Conservation (phyloP, 2,797 vertebrate species). For the Tauraco hartlaubi region DNA sequence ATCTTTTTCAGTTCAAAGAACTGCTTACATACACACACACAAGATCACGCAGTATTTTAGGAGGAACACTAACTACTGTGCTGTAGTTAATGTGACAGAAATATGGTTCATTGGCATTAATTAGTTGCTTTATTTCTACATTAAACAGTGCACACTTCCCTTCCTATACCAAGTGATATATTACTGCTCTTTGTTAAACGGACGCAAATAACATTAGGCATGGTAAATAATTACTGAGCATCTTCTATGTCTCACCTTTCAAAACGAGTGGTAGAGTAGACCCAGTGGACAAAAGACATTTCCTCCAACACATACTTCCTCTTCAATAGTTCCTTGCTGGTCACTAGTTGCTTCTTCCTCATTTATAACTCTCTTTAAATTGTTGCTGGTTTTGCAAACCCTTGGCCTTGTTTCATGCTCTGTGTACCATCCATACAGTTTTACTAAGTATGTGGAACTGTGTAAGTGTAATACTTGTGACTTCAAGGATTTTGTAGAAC, state of each 20-base stretch:
- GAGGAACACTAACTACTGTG: background rate
- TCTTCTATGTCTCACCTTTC: background rate
- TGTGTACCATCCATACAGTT: background rate
- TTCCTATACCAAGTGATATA: background rate
- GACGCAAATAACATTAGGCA: background rate
- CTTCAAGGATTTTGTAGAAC: background rate
- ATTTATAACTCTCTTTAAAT: background rate
- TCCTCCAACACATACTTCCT: background rate
- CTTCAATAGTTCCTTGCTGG: background rate
- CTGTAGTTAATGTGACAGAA: background rate
- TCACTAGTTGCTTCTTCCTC: background rate
- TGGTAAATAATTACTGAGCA: background rate
- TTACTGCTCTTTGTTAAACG: background rate
- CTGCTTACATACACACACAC: background rate
- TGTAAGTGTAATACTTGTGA: background rate
- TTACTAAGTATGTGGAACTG: background rate
- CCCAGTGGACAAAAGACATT: background rate
- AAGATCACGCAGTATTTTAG: background rate
- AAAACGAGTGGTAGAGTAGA: background rate
- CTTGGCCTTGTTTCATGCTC: background rate
- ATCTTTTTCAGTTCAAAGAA: background rate
- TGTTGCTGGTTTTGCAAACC: background rate
- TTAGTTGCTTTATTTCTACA: background rate
- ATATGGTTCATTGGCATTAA: background rate
- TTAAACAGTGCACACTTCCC: background rate